Conservation (phyloP, 2,113 vertebrate genomes). For the Epinephelus lanceolatus region DNA sequence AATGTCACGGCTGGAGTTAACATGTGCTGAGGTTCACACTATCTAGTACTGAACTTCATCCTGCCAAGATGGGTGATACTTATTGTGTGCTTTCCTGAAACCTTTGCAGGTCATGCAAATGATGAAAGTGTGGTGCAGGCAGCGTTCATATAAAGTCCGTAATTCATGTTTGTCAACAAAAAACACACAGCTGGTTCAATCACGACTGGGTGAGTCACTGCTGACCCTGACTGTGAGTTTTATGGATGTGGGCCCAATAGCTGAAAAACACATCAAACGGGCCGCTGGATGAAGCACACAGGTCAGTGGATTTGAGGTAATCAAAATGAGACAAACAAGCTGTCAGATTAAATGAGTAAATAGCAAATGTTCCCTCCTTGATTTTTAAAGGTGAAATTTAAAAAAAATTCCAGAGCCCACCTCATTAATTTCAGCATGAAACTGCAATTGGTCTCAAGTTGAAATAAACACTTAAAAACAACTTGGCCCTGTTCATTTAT, state of each 20-base stretch:
- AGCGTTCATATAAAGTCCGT: not conserved
- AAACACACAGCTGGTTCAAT: constrained; percentile 13
- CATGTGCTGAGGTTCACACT: not conserved
- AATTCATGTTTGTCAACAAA: constrained; percentile 12
- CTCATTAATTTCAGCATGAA: not conserved
- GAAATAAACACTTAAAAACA: constrained; percentile 2
- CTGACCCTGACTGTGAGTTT: constrained; percentile 10
- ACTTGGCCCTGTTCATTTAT: not conserved
- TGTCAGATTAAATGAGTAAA: not conserved
- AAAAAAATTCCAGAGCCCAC: not conserved
- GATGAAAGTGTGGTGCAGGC: not conserved
- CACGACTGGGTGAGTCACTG: constrained; percentile 29
- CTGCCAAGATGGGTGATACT: not conserved
- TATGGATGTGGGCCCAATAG: constrained; percentile 10
- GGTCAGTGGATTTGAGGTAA: not conserved
- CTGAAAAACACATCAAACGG: not conserved
- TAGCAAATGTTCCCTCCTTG: not conserved
- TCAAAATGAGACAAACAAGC: not conserved
- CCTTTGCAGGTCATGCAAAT: not conserved
- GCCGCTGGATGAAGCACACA: constrained; percentile 3
- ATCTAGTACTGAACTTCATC: not conserved
- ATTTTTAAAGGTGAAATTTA: not conserved
- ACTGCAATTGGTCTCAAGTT: not conserved
- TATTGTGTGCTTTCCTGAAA: not conserved
- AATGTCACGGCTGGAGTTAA: constrained; percentile 1